These are phyloP conservation scores for Caprella mutica DNA, from an alignment of 2,888 invertebrate genomes.

Conservation along the genomic window DNA sequence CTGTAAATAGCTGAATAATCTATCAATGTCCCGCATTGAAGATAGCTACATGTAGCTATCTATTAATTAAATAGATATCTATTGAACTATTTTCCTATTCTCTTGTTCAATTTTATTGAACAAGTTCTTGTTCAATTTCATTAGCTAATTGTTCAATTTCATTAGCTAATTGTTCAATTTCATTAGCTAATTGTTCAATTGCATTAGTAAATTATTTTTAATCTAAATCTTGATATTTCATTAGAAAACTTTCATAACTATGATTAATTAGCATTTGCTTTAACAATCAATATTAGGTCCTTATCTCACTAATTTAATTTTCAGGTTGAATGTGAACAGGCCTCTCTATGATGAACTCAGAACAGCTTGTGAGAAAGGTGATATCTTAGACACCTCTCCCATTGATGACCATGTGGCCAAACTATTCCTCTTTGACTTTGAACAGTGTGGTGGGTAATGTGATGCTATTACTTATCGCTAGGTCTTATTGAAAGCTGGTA, in stretches of 20 bases:
- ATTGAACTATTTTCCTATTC: too few relatives aligned
- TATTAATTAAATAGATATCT: too few relatives aligned
- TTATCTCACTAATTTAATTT: slow-evolving; percentile 34
- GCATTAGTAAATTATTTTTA: background rate
- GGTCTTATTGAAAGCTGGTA: background rate
- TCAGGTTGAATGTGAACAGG: slow-evolving; percentile 78
- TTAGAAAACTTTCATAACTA: background rate
- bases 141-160: too few relatives aligned
- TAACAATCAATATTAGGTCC: too few relatives aligned
- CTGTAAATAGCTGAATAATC: too few relatives aligned
- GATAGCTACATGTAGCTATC: too few relatives aligned
- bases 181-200: too few relatives aligned
- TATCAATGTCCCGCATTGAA: too few relatives aligned
- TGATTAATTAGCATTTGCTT: too few relatives aligned
- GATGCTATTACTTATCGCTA: background rate
- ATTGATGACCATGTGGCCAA: slow-evolving; percentile 76
- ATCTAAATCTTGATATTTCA: background rate
- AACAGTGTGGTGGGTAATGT: slow-evolving; percentile 58
- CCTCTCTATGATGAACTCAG: slow-evolving; percentile 66
- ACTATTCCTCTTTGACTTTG: slow-evolving; percentile 91
- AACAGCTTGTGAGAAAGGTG: slow-evolving; percentile 57
- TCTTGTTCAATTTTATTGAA: too few relatives aligned
- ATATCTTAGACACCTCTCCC: slow-evolving; percentile 50
- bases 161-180: too few relatives aligned
- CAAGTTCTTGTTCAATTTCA: too few relatives aligned